A percentile compares a stretch with the other conserved stretches of the same genome.
Evolutionary conservation across 2,888 invertebrate genomes (phyloP).

Genomic region (Phymatocera aterrima): DNA sequence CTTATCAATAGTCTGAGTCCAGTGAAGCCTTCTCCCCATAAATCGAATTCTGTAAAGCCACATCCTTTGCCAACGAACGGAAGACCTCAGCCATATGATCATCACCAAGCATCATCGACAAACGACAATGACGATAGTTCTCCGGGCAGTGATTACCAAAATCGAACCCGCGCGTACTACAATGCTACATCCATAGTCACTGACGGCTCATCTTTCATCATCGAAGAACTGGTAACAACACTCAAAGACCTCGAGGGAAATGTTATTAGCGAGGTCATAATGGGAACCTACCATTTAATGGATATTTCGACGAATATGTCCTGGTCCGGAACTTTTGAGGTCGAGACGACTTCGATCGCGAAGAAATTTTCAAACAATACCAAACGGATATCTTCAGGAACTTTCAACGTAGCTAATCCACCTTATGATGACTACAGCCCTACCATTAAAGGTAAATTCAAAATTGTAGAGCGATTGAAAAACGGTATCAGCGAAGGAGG

Average conservation of each 20-base stretch:
- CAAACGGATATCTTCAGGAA: not conserved
- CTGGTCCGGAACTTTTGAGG: constrained; percentile 33
- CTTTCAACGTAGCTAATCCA: not conserved
- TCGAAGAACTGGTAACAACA: constrained; percentile 4
- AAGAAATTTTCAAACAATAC: not conserved
- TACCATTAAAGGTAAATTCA: not conserved
- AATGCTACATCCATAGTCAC: constrained; percentile 8
- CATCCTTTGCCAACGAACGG: not conserved
- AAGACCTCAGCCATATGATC: not conserved
- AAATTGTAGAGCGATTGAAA: not conserved
- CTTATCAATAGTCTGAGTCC: not conserved
- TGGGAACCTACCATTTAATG: constrained; percentile 1
- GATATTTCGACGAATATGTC: not conserved
- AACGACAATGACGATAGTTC: not conserved
- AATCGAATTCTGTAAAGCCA: not conserved
- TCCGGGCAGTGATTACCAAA: too few species aligned
- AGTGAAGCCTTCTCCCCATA: not conserved
- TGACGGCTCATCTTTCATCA: constrained; percentile 14
- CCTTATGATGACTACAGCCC: not conserved
- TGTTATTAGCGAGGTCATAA: not conserved
- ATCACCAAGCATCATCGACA: not conserved
- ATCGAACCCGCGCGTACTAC: not conserved
- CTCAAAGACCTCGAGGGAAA: not conserved
- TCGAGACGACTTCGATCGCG: not conserved
- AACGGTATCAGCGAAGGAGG: constrained; percentile 2